These are phyloP conservation scores for Promerops cafer DNA, from an alignment of 2,113 vertebrate genomes.

Conservation along the genomic window DNA sequence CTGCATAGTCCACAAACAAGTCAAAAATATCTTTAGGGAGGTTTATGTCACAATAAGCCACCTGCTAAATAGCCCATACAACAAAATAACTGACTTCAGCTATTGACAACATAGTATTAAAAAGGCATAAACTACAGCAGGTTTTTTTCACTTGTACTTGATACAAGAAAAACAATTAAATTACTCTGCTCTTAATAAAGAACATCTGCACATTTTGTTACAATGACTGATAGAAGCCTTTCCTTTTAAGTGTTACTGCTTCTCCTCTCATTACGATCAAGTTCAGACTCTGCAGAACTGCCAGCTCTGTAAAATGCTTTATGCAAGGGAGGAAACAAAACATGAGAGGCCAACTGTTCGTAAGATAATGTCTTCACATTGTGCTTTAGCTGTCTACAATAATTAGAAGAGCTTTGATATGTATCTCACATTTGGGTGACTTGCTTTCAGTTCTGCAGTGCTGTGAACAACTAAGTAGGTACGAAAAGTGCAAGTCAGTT, in stretches of 20 bases:
- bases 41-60: neutral
- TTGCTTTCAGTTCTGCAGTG: neutral
- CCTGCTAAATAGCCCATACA: neutral
- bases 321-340: neutral
- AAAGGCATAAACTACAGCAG: neutral
- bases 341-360: constrained; percentile 14
- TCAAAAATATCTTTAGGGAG: neutral
- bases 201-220: constrained; percentile 18
- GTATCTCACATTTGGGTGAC: neutral
- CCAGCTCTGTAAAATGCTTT: neutral
- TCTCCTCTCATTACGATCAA: constrained; percentile 40
- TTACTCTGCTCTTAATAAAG: neutral
- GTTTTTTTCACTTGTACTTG: neutral
- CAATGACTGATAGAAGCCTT: neutral
- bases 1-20: neutral
- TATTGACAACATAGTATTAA: neutral
- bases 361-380: neutral
- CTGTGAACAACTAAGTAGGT: neutral
- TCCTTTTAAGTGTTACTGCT: neutral
- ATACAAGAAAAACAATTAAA: neutral
- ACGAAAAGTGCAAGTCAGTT: neutral
- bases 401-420: constrained; percentile 7
- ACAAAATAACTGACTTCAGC: neutral
- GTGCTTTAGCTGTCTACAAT: neutral
- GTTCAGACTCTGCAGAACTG: neutral